A percentile compares a stretch with the other conserved stretches of the same genome.
phyloP scores from a whole-genome alignment of 1,140 invertebrate genomes.

The Drosophila lacertosa region DNA sequence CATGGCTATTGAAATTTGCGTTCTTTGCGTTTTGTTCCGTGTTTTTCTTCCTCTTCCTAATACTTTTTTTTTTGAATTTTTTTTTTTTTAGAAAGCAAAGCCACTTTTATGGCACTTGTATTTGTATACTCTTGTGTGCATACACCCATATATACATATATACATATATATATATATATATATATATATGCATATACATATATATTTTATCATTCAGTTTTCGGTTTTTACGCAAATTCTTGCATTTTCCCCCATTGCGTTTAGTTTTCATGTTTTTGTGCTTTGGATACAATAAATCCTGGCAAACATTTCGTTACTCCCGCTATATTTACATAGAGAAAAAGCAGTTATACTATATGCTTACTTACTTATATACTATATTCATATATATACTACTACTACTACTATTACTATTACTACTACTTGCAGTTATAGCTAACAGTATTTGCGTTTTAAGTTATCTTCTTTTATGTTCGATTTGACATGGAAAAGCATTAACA shows the following conservation, averaged over 20 bases:
- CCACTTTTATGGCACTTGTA: constrained; percentile 43
- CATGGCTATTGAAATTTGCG: constrained; percentile 41
- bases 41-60: constrained; percentile 13
- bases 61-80: background rate
- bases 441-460: constrained; percentile 20
- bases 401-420: constrained; percentile 9
- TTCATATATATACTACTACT: constrained; percentile 24
- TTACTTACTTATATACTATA: constrained; percentile 33
- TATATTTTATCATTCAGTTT: constrained; percentile 39
- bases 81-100: constrained; percentile 32
- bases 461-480: constrained; percentile 6
- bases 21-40: constrained; percentile 49
- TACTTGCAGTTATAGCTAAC: constrained; percentile 14
- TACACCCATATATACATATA: constrained; percentile 12
- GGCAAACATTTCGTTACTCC: constrained; percentile 23
- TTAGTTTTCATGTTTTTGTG: constrained; percentile 17
- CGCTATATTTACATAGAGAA: constrained; percentile 11
- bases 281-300: constrained; percentile 10
- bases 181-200: constrained; percentile 7
- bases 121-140: constrained; percentile 41
- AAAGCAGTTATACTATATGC: constrained; percentile 28
- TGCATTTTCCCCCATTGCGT: constrained; percentile 34
- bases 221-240: constrained; percentile 40
- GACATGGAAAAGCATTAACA: constrained; percentile 21
- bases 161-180: background rate